Evolutionary conservation across 2,888 invertebrate species (phyloP).

Genomic region (Frankliniella intonsa): DNA sequence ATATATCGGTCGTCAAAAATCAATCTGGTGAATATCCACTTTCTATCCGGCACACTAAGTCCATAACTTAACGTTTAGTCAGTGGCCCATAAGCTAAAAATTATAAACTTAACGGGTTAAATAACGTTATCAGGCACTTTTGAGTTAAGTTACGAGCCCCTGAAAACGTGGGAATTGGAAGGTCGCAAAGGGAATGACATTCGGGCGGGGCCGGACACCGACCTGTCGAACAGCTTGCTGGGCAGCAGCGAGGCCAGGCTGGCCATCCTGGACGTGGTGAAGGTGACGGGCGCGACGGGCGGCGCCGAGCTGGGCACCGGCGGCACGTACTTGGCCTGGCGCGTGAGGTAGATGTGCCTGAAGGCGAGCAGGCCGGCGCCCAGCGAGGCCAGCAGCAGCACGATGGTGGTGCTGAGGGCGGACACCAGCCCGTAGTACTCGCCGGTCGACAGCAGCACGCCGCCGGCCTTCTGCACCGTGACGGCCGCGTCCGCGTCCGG

Average conservation of each 20-base stretch:
- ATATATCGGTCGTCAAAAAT: too few relatives aligned
- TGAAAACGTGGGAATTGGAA: too few relatives aligned
- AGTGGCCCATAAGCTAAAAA: too few relatives aligned
- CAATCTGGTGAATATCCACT: too few relatives aligned
- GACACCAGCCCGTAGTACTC: slow-evolving; percentile 83
- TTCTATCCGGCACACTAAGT: too few relatives aligned
- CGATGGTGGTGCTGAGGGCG: slow-evolving; percentile 68
- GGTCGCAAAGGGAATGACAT: too few relatives aligned
- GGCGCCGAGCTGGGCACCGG: background rate
- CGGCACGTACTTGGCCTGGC: background rate
- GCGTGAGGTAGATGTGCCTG: slow-evolving; percentile 40
- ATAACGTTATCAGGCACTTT: too few relatives aligned
- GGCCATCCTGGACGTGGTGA: slow-evolving; percentile 14
- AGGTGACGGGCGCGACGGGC: slow-evolving; percentile 5
- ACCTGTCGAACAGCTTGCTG: slow-evolving; percentile 19
- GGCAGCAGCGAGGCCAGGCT: slow-evolving; percentile 21
- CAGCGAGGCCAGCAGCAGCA: slow-evolving; percentile 67
- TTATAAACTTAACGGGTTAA: too few relatives aligned
- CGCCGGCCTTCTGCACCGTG: background rate
- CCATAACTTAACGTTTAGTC: too few relatives aligned
- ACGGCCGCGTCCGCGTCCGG: slow-evolving; percentile 2
- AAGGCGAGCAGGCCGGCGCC: slow-evolving; percentile 71
- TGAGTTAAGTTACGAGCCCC: too few relatives aligned
- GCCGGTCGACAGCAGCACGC: slow-evolving; percentile 59
- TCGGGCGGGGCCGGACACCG: background rate